Base-by-base conservation (phyloP, 2,113 vertebrate genomes). In the Enhydra lutris region DNA sequence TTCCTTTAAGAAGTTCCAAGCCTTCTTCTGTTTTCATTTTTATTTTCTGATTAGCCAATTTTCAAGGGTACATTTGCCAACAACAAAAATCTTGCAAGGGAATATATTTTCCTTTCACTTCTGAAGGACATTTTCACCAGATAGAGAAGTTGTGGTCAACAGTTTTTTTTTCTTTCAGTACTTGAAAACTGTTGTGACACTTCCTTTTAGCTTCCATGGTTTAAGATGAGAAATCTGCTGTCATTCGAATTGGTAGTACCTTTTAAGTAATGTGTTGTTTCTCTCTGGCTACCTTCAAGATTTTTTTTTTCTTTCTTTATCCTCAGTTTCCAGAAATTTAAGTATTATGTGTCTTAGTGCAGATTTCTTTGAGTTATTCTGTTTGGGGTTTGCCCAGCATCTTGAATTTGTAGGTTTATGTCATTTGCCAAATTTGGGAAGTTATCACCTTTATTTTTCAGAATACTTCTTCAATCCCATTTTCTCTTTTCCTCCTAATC, bases 301-400 rank as follows among this genome's bases (percentile, higher is more conserved):
- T 91, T 80, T 90, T 90, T 80, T 80, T 65, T 80, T 73, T 61
- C 31, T 55, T 71, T 55, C 31, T 69, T 94, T 94, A 18, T 71
- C 45, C 93, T 90, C 52, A 45, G 11, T 73, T 91, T 94, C 88
- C 52, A 92, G 39, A 97, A 92, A 52, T 88, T 39, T 82, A 80
- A 59, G 63, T 69, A 55, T 39, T 76, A 36, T 85, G 57, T 95
- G 23, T 94, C 47, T 89, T 89, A 73, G 45, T 6, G 34, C 69
- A 21, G 34, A 36, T 85, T 96, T 97, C 50, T 87, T 74, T 85
- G 55, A 59, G 45, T 71, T 91, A 94, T 69, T 61, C 55, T 88
- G 1, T 82, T 63, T 80, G 7, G 6, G 7, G 0, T 50, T 85
- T 92, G 13, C 47, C 89, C 42, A 86, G 21, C 17, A 45, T 95